phyloP scores from a whole-genome alignment of 2,113 vertebrate genomes.

The Paradisaea rubra region DNA sequence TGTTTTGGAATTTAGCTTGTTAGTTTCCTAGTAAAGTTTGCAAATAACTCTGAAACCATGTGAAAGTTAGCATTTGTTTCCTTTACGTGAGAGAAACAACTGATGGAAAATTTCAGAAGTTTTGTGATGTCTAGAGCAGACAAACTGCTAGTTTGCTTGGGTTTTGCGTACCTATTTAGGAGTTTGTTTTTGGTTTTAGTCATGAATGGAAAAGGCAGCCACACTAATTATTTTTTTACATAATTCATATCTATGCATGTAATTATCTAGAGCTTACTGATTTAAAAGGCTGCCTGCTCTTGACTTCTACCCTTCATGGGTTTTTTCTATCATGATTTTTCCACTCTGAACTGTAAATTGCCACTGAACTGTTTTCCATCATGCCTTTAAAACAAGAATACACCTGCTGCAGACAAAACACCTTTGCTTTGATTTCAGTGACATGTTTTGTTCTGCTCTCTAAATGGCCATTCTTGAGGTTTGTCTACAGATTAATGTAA shows the following conservation, averaged over 20 bases:
- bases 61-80: not conserved
- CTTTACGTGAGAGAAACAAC: not conserved
- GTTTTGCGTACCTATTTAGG: rapidly evolving
- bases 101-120: not conserved
- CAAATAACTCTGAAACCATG: not conserved
- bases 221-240: not conserved
- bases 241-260: not conserved
- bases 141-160: not conserved
- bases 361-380: not conserved
- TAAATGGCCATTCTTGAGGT: not conserved
- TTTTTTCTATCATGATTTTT: not conserved
- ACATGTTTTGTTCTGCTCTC: not conserved
- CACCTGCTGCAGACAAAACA: not conserved
- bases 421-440: not conserved
- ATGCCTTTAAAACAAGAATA: not conserved
- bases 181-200: not conserved
- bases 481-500: not conserved
- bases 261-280: not conserved
- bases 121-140: not conserved
- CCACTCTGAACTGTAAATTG: not conserved
- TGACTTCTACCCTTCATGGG: not conserved
- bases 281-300: not conserved
- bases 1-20: not conserved
- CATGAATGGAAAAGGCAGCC: not conserved
- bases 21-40: not conserved